These are phyloP conservation scores for Sylvietta virens DNA, from an alignment of 2,113 vertebrate genomes.

Conservation along the genomic window DNA sequence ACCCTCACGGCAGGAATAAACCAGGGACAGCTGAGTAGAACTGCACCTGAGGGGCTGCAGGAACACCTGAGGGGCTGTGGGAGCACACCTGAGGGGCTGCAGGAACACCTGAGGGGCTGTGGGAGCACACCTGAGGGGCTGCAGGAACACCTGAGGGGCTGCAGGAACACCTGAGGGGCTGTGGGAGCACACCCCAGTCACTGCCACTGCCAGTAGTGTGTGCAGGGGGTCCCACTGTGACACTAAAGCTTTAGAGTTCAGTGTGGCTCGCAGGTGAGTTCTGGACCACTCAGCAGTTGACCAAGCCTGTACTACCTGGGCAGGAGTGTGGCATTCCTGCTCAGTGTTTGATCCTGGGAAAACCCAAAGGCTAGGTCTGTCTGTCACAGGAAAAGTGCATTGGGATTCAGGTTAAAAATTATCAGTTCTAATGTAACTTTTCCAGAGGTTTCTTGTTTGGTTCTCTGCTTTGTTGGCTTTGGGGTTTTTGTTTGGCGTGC, in stretches of 20 bases:
- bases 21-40: too few species aligned
- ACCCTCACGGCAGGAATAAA: not conserved
- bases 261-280: accelerated
- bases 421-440: not conserved
- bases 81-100: not conserved
- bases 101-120: not conserved
- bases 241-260: not conserved
- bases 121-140: not conserved
- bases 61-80: not conserved
- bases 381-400: not conserved
- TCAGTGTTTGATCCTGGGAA: not conserved
- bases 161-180: not conserved
- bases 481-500: not conserved
- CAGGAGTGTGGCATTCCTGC: not conserved
- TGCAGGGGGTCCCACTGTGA: not conserved
- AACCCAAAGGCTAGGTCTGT: not conserved
- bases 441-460: not conserved
- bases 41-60: not conserved
- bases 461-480: not conserved
- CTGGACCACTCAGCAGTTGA: not conserved
- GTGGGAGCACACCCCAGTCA: not conserved
- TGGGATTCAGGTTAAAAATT: not conserved
- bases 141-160: not conserved
- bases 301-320: not conserved
- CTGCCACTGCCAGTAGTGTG: not conserved